Base-by-base conservation (phyloP, 2,888 invertebrate genomes). In the Schizotus pectinicornis region DNA sequence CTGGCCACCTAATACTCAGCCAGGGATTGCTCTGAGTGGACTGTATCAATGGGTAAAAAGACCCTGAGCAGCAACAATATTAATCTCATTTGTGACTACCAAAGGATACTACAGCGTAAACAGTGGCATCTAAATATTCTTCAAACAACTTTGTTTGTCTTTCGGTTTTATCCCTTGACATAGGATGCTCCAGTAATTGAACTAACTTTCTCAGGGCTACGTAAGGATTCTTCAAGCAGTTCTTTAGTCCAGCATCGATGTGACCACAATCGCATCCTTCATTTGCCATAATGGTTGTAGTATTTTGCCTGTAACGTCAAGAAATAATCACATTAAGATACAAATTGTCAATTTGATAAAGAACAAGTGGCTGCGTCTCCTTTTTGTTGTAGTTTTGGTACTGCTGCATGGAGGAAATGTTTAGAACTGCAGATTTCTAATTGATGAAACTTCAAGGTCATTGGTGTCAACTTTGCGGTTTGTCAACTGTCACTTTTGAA, bases 41-140 rank as follows among this genome's bases (percentile, higher is more conserved):
- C 22, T 22, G 3, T 3, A 22, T 22, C 22, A 5, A 22, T 22
- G 22, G 22, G 3, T 22, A 22, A 22, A 5, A 5, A 22, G 22
- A 22, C 3, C 5, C 22, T 3, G 5, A 22, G n/a, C n/a, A n/a
- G 13, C 11, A 11, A 39, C 2, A 32, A 2, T 37, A 5, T 35
- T 35, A 12, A 13, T 36, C 8, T 7, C 1, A 14, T 22, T 48
- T 46, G 11, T n/a, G 46, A 7, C 45, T 22, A 22, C 22, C 5
- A 48, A 56, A 51, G 34, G 34, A 41, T 56, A 56, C 56, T 39
- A 51, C 50, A 14, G 56, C 43, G 30, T 56, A 50, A 34, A 38
- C 45, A 3, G 50, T 33, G 7, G 35, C 50, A 8, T 56, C 22
- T 34, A 56, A 30, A n/a, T 45, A 56, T 3, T 56, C 39, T 8